Evolutionary conservation across 2,113 vertebrate genomes (phyloP).

Genomic region (Phylloscopus whistleri): DNA sequence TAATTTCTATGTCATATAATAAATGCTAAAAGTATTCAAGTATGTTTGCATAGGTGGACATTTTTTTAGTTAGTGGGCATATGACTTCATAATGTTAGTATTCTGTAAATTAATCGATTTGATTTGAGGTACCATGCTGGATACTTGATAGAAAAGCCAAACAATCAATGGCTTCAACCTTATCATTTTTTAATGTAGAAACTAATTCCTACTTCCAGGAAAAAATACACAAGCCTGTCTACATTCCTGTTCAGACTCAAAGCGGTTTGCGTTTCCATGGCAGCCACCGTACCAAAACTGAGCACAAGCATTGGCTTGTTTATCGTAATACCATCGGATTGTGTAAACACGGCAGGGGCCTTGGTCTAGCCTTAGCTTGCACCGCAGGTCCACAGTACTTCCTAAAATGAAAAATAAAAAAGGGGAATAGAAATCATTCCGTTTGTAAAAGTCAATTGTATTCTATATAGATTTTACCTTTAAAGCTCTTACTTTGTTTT

Average conservation of each 20-base stretch:
- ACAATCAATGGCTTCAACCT: background rate
- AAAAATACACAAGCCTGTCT: conserved; percentile 75
- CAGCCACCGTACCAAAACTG: conserved; percentile 90
- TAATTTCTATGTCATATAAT: background rate
- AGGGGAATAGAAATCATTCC: background rate
- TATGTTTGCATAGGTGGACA: background rate
- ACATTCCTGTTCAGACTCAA: conserved; percentile 79
- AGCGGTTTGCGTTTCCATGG: conserved; percentile 82
- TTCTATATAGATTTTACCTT: background rate
- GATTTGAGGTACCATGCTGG: background rate
- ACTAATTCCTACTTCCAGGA: conserved; percentile 58
- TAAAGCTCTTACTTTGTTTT: background rate
- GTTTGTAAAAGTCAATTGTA: background rate
- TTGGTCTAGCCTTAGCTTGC: conserved; percentile 74
- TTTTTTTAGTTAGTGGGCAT: background rate
- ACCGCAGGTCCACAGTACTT: conserved; percentile 49
- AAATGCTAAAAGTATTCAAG: background rate
- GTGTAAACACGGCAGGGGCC: conserved; percentile 78
- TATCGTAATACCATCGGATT: conserved; percentile 84
- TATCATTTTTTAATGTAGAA: background rate
- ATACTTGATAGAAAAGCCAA: background rate
- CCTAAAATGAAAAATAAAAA: conserved; percentile 52
- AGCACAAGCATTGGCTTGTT: conserved; percentile 83
- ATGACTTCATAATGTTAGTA: background rate
- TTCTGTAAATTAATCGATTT: background rate